phyloP scores from a whole-genome alignment of 1,140 invertebrate genomes.

The Camponotus vicinus region DNA sequence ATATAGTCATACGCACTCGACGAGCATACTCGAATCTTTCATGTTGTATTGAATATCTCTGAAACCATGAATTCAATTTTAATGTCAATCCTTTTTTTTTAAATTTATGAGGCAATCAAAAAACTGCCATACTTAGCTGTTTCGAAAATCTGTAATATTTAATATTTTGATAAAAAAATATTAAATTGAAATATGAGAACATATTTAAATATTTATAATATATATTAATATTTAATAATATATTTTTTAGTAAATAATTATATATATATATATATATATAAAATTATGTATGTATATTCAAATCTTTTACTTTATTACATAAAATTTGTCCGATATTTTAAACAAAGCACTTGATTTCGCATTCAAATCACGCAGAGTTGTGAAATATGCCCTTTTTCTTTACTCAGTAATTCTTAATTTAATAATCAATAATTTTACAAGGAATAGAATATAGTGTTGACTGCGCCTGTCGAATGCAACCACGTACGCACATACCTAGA shows the following conservation, averaged over 20 bases:
- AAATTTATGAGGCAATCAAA: no score
- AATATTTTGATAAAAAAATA: background rate
- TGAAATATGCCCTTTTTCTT: background rate
- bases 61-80: background rate
- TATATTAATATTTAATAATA: background rate
- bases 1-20: background rate
- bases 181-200: background rate
- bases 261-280: background rate
- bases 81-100: background rate
- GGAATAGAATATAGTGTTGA: background rate
- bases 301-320: background rate
- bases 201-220: background rate
- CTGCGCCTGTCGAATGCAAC: slow-evolving; percentile 1
- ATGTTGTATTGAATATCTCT: background rate
- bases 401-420: background rate
- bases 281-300: no score
- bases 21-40: background rate
- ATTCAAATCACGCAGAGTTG: background rate
- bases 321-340: slow-evolving; percentile 1
- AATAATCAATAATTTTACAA: background rate
- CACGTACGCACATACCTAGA: background rate
- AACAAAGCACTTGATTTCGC: background rate
- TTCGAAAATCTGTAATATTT: background rate
- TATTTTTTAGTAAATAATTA: no score
- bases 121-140: background rate